phyloP scores from a whole-genome alignment of 2,797 vertebrate species.

The Mormyrops boulengeri region DNA sequence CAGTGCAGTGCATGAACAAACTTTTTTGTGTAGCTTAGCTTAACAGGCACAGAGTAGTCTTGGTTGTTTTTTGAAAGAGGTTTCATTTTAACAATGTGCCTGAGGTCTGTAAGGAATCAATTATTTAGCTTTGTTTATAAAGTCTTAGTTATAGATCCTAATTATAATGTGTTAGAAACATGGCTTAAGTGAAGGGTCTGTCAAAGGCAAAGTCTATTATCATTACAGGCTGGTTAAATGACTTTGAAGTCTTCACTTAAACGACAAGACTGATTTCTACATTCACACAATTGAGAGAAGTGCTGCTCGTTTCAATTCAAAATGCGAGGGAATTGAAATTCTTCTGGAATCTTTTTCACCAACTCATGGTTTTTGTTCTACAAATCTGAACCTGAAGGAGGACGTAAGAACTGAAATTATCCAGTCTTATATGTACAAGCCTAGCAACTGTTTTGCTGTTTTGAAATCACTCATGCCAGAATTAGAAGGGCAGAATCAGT shows the following conservation, averaged over 20 bases:
- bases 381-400: constrained; percentile 7
- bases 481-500: not conserved
- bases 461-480: not conserved
- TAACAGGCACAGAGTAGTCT: not conserved
- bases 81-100: not conserved
- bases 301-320: constrained; percentile 10
- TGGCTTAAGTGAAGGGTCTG: not conserved
- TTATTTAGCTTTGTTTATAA: not conserved
- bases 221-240: not conserved
- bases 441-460: not conserved
- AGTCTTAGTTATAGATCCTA: not conserved
- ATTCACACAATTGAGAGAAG: constrained; percentile 12
- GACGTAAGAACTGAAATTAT: constrained; percentile 12
- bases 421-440: not conserved
- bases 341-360: constrained; percentile 19
- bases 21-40: not conserved
- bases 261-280: not conserved
- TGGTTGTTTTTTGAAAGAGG: not conserved
- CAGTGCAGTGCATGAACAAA: not conserved
- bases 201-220: not conserved
- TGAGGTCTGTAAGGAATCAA: not conserved
- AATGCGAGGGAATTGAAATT: constrained; percentile 26
- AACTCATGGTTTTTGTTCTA: constrained; percentile 25
- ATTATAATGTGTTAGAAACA: not conserved
- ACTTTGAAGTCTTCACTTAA: not conserved